phyloP scores from a whole-genome alignment of 2,888 invertebrate species.

The Caenorhabditis sp. region DNA sequence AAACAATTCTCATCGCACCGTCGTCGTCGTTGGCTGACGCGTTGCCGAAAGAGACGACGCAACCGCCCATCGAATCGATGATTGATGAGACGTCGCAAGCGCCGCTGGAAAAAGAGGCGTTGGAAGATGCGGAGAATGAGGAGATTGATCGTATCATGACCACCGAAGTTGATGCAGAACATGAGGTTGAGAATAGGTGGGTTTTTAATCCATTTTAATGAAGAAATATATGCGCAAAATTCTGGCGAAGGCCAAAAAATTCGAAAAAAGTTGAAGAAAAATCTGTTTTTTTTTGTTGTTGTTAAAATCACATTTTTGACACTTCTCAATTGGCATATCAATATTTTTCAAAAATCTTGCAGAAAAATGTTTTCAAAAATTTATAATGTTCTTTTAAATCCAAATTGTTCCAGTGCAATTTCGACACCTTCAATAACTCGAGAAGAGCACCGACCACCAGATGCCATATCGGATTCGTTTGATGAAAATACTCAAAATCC shows the following conservation, averaged over 20 bases:
- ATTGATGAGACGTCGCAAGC: slow-evolving; percentile 10
- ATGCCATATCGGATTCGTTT: slow-evolving; percentile 8
- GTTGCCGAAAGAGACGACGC: neutral
- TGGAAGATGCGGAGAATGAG: slow-evolving; percentile 22
- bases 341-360: too few species aligned
- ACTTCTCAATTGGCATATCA: too few species aligned
- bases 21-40: neutral
- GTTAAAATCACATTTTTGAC: too few species aligned
- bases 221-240: too few species aligned
- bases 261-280: too few species aligned
- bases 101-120: neutral
- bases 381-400: slow-evolving; percentile 1
- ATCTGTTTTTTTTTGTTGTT: too few species aligned
- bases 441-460: slow-evolving; percentile 7
- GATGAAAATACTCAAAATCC: slow-evolving; percentile 1
- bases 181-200: neutral
- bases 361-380: too few species aligned
- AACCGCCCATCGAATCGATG: slow-evolving; percentile 10
- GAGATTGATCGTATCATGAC: slow-evolving; percentile 1
- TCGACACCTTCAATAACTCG: slow-evolving; percentile 2
- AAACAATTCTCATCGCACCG: neutral
- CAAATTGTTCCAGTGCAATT: neutral
- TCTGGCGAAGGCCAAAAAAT: too few species aligned
- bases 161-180: slow-evolving; percentile 2
- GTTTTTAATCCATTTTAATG: too few species aligned